A percentile compares a stretch with the other conserved stretches of the same genome.
These are phyloP conservation scores for Palloptera scutellata DNA, from an alignment of 2,888 invertebrate species.

Conservation along the genomic window DNA sequence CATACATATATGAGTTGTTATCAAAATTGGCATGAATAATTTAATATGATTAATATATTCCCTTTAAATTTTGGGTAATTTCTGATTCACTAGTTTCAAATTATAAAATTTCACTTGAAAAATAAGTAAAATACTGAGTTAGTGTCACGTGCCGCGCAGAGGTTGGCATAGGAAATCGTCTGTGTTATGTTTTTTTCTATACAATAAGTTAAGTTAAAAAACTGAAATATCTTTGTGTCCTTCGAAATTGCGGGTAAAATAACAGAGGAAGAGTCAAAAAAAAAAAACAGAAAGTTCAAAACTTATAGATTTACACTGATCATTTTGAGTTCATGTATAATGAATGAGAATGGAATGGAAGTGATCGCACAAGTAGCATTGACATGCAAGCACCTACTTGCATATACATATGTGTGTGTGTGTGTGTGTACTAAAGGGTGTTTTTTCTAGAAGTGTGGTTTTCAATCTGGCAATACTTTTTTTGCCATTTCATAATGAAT, in stretches of 20 bases:
- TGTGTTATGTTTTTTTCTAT: too few relatives aligned
- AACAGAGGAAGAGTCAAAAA: background rate
- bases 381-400: background rate
- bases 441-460: too few relatives aligned
- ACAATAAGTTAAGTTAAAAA: too few relatives aligned
- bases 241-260: background rate
- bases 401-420: background rate
- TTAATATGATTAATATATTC: slow-evolving; percentile 4
- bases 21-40: slow-evolving; percentile 6
- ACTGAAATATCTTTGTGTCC: too few relatives aligned
- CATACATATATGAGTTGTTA: slow-evolving; percentile 25
- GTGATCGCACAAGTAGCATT: background rate
- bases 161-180: too few relatives aligned
- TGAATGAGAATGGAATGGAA: background rate
- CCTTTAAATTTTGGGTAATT: background rate
- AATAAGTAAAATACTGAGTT: too few relatives aligned
- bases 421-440: background rate
- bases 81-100: too few relatives aligned
- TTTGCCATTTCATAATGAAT: too few relatives aligned
- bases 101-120: too few relatives aligned
- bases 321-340: background rate
- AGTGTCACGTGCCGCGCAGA: too few relatives aligned
- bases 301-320: slow-evolving; percentile 5
- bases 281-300: background rate
- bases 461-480: too few relatives aligned